Base-by-base conservation (phyloP, 2,888 invertebrate species). In the Fragum fragum region DNA sequence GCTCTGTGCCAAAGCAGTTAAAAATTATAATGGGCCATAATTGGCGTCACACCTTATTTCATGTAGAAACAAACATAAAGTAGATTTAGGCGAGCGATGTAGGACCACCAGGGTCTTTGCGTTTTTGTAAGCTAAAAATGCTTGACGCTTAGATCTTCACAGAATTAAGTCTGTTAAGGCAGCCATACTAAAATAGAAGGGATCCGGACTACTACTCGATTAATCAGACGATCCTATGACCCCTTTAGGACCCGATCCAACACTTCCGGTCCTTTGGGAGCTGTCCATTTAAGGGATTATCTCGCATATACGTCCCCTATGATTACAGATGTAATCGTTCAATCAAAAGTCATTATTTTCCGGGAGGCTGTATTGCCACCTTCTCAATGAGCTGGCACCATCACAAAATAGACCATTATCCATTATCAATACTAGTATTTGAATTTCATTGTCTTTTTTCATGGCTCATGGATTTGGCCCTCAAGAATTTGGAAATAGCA, bases 341-440 rank as follows among this genome's bases (percentile, higher is more conserved):
- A 79, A 83, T 83, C 79, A 83, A 53, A 83, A 74, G 68, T 76
- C 79, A 83, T 83, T 83, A 83, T 74, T 76, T 57, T 66, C 47
- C 23, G 42, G 11, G 66, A 42, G 66, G 66, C 66, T 42, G 66
- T 66, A 66, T 66, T 42, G 42, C 66, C 66, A 66, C 66, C 66
- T 66, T 42, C 42, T 26, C 21, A 42, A 23, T n/a, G 32, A 32
- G 28, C 18, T 6, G 7, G 66, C 66, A 42, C 66, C 66, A 66
- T 42, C n/a, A 14, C 36, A 39, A 66, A 66, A 66, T 66, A 21
- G 36, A 14, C 21, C n/a, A n/a, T n/a, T n/a, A 36, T 9, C 32
- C 32, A 36, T 36, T 36, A 36, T 9, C 3, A 9, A 36, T 36
- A 36, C 32, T 36, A 36, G 32, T 36, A 36, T 36, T 36, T 6